A percentile compares a stretch with the other conserved stretches of the same genome.
Conservation (phyloP, 2,888 invertebrate species). For the Lithosia quadra region DNA sequence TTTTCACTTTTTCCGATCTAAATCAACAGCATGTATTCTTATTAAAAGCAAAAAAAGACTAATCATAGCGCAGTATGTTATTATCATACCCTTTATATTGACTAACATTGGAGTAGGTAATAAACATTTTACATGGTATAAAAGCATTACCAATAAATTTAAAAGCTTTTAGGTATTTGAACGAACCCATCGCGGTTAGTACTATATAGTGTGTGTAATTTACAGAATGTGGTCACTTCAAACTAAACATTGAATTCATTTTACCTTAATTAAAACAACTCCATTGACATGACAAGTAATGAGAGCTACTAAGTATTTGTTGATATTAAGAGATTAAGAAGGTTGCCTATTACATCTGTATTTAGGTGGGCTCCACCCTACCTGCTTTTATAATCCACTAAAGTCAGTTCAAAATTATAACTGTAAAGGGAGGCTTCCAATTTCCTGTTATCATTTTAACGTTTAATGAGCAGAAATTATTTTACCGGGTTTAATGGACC, state of each 20-base stretch:
- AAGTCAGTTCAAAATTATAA: constrained; percentile 4
- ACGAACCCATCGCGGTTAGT: background rate
- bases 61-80: no score
- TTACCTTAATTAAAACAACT: background rate
- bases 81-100: no score
- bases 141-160: constrained; percentile 4
- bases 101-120: background rate
- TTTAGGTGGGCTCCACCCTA: background rate
- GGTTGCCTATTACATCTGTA: background rate
- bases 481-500: constrained; percentile 1
- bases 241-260: background rate
- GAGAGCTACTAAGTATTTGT: background rate
- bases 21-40: no score
- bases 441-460: constrained; percentile 35
- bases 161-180: constrained; percentile 1
- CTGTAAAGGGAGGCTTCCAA: constrained; percentile 11
- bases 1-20: no score
- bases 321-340: background rate
- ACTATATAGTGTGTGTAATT: background rate
- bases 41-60: no score
- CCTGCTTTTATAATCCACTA: constrained; percentile 1
- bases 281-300: background rate
- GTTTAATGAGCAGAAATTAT: constrained; percentile 24
- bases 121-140: background rate
- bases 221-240: background rate